These are phyloP conservation scores for Ernsta delagoae DNA, from an alignment of 2,888 invertebrate genomes.

Conservation along the genomic window DNA sequence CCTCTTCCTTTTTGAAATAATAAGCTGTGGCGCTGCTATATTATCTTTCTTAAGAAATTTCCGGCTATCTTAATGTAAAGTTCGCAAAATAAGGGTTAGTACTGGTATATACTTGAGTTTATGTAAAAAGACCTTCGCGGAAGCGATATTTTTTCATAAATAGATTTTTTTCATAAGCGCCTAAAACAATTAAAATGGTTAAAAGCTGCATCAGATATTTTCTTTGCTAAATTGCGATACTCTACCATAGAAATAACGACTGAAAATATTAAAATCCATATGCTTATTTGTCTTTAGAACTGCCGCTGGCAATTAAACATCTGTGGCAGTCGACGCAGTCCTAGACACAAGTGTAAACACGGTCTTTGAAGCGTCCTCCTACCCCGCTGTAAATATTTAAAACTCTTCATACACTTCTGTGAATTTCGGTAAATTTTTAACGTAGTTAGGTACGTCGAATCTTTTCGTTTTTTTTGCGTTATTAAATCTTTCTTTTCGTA, in stretches of 20 bases:
- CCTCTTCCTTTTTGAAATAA: too few species aligned
- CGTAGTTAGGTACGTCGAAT: neutral
- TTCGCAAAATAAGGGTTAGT: too few species aligned
- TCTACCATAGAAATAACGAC: neutral
- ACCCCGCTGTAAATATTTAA: conserved; percentile 58
- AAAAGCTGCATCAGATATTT: neutral
- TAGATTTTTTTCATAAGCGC: too few species aligned
- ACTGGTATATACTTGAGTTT: too few species aligned
- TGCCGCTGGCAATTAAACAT: conserved; percentile 76
- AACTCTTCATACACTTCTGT: conserved; percentile 23
- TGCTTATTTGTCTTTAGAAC: conserved; percentile 74
- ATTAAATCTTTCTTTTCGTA: neutral
- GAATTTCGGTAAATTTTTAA: conserved; percentile 15
- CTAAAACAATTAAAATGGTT: too few species aligned
- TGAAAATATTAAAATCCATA: conserved; percentile 77
- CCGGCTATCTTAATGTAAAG: too few species aligned
- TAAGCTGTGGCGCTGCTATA: too few species aligned
- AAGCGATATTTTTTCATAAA: too few species aligned
- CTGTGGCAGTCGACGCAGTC: conserved; percentile 63
- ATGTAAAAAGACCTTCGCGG: too few species aligned
- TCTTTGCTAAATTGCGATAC: neutral
- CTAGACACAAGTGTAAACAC: conserved; percentile 76
- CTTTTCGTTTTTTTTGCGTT: neutral
- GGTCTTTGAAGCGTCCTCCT: conserved; percentile 65
- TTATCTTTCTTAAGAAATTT: too few species aligned